Percentiles rank a stretch among this genome's conserved stretches.
Conservation (phyloP, 2,888 invertebrate genomes). For the Tetanocera ferruginea region DNA sequence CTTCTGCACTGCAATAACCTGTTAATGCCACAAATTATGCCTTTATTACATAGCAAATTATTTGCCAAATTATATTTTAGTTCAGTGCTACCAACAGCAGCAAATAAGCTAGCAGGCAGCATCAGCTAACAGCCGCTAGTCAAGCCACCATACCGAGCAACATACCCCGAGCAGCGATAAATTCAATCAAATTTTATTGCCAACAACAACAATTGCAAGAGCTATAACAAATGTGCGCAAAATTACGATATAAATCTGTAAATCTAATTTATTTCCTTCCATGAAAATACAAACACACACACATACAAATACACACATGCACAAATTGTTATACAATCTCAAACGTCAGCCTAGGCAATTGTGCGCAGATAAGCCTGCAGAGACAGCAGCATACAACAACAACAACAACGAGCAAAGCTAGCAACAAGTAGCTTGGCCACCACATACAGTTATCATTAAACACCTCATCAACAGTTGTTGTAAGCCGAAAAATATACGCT, state of each 20-base stretch:
- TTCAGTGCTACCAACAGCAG: constrained; percentile 23
- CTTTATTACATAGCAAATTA: constrained; percentile 24
- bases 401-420: background rate
- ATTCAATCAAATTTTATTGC: constrained; percentile 24
- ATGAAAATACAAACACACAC: background rate
- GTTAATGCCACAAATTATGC: constrained; percentile 32
- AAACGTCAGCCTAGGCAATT: background rate
- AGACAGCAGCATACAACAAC: background rate
- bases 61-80: constrained; percentile 19
- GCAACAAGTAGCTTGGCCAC: constrained; percentile 10
- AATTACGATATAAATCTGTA: constrained; percentile 31
- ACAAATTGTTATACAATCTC: background rate
- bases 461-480: constrained; percentile 26
- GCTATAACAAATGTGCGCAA: constrained; percentile 17
- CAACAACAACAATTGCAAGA: constrained; percentile 14
- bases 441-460: constrained; percentile 38
- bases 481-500: constrained; percentile 8
- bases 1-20: constrained; percentile 14
- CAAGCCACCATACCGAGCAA: no score
- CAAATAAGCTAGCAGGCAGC: background rate
- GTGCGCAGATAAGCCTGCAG: constrained; percentile 12
- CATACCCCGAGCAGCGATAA: background rate
- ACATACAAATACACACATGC: background rate
- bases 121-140: background rate
- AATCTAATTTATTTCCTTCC: constrained; percentile 35